phyloP scores from a whole-genome alignment of 2,113 vertebrate species.

The Emydocephalus ijimae region DNA sequence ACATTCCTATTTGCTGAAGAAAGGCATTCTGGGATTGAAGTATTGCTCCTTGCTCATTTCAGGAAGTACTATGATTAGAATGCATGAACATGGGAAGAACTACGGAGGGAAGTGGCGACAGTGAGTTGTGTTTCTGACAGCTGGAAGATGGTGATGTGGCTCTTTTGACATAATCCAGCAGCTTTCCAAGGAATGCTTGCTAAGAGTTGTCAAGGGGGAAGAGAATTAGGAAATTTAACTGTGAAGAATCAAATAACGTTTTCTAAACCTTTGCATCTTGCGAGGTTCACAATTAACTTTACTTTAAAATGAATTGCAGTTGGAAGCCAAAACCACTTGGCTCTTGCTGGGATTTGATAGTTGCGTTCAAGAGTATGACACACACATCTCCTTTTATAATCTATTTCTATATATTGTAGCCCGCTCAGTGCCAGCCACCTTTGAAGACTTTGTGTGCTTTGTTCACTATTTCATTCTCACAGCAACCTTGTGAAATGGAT shows the following conservation, averaged over 20 bases:
- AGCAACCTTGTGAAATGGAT: background rate
- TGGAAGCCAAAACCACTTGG: background rate
- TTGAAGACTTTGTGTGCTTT: background rate
- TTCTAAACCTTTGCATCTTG: slow-evolving; percentile 26
- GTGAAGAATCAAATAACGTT: slow-evolving; percentile 27
- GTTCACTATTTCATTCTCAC: background rate
- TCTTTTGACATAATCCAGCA: slow-evolving; percentile 30
- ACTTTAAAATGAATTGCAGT: slow-evolving; percentile 23
- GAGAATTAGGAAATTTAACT: slow-evolving; percentile 46
- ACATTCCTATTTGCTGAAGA: background rate
- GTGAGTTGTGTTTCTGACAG: slow-evolving; percentile 19
- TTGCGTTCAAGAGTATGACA: background rate
- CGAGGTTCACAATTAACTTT: slow-evolving; percentile 29
- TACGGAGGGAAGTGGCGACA: background rate
- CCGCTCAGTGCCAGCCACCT: background rate
- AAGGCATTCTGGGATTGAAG: background rate
- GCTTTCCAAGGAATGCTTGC: background rate
- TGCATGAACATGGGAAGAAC: background rate
- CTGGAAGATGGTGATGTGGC: slow-evolving; percentile 28
- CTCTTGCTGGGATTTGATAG: background rate
- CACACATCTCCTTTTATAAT: background rate
- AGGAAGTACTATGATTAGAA: background rate
- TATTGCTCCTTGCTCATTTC: background rate
- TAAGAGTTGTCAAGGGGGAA: slow-evolving; percentile 35
- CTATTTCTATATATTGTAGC: background rate